Evolutionary conservation across 2,797 vertebrate genomes (phyloP), one percentile per base, ranked within the genome.

Genomic region (Syncerus caffer): DNA sequence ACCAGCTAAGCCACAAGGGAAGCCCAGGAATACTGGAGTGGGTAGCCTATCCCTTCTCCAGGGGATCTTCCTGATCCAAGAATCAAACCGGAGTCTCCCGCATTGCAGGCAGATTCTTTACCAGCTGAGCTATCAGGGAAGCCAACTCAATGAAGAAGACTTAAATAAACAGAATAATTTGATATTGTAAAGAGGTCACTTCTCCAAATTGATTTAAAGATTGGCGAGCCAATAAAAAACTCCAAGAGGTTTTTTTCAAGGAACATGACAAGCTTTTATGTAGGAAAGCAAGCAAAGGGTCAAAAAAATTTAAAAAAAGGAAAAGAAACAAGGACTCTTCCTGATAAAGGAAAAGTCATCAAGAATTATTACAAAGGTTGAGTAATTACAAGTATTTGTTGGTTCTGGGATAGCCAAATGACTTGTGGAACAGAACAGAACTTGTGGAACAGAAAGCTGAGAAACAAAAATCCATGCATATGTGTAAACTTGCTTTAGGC

Each of bases 201-300:
- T 93, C n/a, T 95, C 51, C 53, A 93, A 93, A 78, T 13, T 67
- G 84, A 96, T 62, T 57, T 95, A 83, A 94, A 94, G 67, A 86
- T 57, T 96, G 67, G 4, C 1, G 42, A 47, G 58, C 19, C 89
- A 67, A 57, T 89, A 34, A 34, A 42, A 97, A 97, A 67, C 42
- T 21, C n/a, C 62, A 80, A n/a, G 12, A 50, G 50, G 7, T 16
- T 76, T 71, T 71, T 71, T 53, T 60, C 23, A 57, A 90, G 25
- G 27, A 95, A 53, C 4, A 55, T 60, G 50, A 86, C 45, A 86
- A 86, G 45, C 42, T 64, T 93, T 95, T 38, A 67, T 55, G 53
- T 42, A 67, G 64, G 50, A 93, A 84, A 93, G 85, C 12, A 84
- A 93, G 83, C 12, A 50, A 89, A 93, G 31, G 50, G 27, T n/a